These are phyloP conservation scores for Contarinia nasturtii DNA, from an alignment of 1,140 invertebrate species.

Conservation along the genomic window DNA sequence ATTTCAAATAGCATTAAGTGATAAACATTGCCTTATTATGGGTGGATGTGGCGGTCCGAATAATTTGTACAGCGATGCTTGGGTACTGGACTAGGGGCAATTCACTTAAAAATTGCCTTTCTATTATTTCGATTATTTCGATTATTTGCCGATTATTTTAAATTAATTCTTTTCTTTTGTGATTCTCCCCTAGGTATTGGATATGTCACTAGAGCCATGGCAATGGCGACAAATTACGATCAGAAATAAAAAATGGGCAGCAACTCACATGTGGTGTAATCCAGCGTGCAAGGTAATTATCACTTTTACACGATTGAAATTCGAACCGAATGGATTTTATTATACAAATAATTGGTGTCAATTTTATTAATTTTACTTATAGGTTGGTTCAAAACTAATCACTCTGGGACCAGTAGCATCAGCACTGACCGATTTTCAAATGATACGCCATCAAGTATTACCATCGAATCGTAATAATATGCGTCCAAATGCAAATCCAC, in stretches of 20 bases:
- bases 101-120: no score
- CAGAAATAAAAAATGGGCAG: constrained; percentile 51
- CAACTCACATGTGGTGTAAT: constrained; percentile 81
- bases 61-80: constrained; percentile 38
- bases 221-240: constrained; percentile 63
- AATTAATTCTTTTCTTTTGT: no score
- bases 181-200: no score
- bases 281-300: constrained; percentile 49
- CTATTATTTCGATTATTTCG: no score
- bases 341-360: background rate
- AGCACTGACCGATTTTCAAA: constrained; percentile 19
- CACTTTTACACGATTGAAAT: background rate
- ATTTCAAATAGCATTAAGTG: constrained; percentile 56
- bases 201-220: constrained; percentile 45
- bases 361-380: background rate
- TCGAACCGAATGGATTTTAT: background rate
- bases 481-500: constrained; percentile 2
- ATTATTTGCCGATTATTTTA: no score
- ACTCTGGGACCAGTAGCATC: constrained; percentile 20
- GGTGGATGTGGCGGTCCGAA: constrained; percentile 40
- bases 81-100: no score
- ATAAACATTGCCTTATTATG: constrained; percentile 48
- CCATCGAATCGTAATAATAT: background rate
- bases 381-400: constrained; percentile 28
- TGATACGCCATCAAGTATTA: constrained; percentile 15